Base-by-base conservation (phyloP, 2,888 invertebrate genomes). In the Platycheirus albimanus region DNA sequence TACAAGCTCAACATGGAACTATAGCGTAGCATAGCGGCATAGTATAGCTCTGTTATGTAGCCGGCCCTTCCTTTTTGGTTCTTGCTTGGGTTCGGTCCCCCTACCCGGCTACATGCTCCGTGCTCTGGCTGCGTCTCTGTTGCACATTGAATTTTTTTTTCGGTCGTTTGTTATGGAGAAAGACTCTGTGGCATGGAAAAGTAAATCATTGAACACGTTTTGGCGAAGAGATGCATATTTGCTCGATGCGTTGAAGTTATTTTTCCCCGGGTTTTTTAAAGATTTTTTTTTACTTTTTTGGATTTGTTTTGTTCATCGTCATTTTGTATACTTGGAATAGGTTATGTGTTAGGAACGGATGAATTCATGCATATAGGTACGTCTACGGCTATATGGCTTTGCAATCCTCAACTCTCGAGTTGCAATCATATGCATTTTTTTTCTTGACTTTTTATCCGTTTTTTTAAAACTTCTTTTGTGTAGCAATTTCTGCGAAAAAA, bases 191-290 rank as follows among this genome's bases (percentile, higher is more conserved):
- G 66, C 71, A 72, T 67, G 61, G 56, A 41, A 76, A 81, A 67
- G 76, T 81, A 81, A 81, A 81, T 81, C 81, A 81, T 81, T 81
- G 76, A 72, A 81, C 81, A 81, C 76, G 81, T 81, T 81, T 76
- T 66, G 54, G 71, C 45, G 66, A 49, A 51, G 76, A 66, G 71
- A 72, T 66, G 76, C 76, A 80, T 75, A 66, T 75, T 75, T 70
- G 64, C 51, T 66, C 54, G 56, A 49, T 70, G 67, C 80, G 75
- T 70, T 70, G 56, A 49, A 41, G 54, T 72, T 61, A 45, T 66
- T 30, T 20, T 54, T 36, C n/a, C 3, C 17, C 6, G 30, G n/a
- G n/a, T 20, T 28, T 15, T n/a, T 74, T 49, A n/a, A n/a, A n/a
- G n/a, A n/a, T 13, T 30, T 24, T 11, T 28, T 64, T 38, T 64